Conservation (phyloP, 2,113 vertebrate species). For the Percina caprodes region DNA sequence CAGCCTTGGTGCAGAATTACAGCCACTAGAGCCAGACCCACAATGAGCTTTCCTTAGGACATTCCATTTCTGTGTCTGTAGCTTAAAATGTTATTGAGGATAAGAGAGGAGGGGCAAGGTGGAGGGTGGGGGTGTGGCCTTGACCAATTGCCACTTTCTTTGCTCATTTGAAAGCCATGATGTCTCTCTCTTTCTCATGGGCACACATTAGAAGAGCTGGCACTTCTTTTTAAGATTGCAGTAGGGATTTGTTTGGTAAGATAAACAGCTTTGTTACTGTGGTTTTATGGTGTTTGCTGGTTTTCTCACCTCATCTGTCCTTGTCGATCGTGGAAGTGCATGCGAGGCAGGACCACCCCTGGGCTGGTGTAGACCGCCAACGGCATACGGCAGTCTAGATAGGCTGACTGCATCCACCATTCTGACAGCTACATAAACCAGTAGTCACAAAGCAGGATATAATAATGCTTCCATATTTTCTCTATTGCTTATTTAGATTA, state of each 20-base stretch:
- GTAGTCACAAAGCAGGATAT: neutral
- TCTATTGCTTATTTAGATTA: neutral
- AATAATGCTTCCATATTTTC: neutral
- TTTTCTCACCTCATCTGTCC: slow-evolving; percentile 95
- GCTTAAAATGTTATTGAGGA: too few relatives aligned
- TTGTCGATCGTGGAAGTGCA: slow-evolving; percentile 93
- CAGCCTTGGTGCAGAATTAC: too few relatives aligned
- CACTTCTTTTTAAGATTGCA: neutral
- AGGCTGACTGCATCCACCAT: slow-evolving; percentile 97
- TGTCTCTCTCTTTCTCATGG: too few relatives aligned
- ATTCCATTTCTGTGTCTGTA: too few relatives aligned
- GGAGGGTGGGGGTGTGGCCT: too few relatives aligned
- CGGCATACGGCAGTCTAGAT: slow-evolving; percentile 95
- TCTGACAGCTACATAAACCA: slow-evolving; percentile 88
- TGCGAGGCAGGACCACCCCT: slow-evolving; percentile 90
- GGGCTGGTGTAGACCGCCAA: slow-evolving; percentile 94
- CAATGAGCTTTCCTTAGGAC: too few relatives aligned
- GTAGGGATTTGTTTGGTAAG: neutral
- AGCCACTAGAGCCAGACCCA: too few relatives aligned
- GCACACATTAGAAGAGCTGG: neutral
- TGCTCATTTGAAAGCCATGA: too few relatives aligned
- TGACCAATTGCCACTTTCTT: too few relatives aligned
- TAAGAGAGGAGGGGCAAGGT: too few relatives aligned
- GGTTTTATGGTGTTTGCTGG: neutral
- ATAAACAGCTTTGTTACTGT: neutral